Conservation (phyloP, 2,888 invertebrate species). For the Agrochola macilenta region DNA sequence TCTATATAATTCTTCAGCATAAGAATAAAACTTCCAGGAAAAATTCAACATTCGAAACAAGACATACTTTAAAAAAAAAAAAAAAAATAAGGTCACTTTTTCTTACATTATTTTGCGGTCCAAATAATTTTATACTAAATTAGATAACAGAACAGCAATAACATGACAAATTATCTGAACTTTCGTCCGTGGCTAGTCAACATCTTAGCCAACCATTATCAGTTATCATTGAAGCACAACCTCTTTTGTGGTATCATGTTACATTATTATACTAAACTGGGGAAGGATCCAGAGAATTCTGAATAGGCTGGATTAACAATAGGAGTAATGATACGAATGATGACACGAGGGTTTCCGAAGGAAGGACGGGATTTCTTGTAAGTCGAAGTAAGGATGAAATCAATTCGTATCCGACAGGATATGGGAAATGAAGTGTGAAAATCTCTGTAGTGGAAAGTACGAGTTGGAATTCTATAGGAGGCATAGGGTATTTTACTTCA, state of each 20-base stretch:
- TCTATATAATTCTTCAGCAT: too few species aligned
- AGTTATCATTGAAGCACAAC: conserved; percentile 38
- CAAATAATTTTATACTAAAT: background rate
- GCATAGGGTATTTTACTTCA: background rate
- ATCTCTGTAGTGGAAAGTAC: conserved; percentile 36
- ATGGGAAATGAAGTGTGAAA: conserved; percentile 56
- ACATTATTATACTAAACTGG: conserved; percentile 5
- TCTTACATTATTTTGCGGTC: background rate
- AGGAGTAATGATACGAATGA: conserved; percentile 42
- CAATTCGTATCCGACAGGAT: conserved; percentile 32
- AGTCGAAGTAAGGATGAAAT: conserved; percentile 41
- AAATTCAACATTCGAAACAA: background rate
- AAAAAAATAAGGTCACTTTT: background rate
- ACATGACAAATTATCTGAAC: background rate
- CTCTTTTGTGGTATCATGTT: conserved; percentile 27
- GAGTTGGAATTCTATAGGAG: conserved; percentile 14
- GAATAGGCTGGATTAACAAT: conserved; percentile 46
- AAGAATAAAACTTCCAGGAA: background rate
- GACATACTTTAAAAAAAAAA: background rate
- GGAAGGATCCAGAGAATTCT: conserved; percentile 5
- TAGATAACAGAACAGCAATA: background rate
- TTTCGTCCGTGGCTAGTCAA: background rate
- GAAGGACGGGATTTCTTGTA: conserved; percentile 31
- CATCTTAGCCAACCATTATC: conserved; percentile 10
- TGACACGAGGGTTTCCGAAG: conserved; percentile 37